Evolutionary conservation across 2,888 invertebrate genomes (phyloP).

Genomic region (Sinodicranocentrus sp.): DNA sequence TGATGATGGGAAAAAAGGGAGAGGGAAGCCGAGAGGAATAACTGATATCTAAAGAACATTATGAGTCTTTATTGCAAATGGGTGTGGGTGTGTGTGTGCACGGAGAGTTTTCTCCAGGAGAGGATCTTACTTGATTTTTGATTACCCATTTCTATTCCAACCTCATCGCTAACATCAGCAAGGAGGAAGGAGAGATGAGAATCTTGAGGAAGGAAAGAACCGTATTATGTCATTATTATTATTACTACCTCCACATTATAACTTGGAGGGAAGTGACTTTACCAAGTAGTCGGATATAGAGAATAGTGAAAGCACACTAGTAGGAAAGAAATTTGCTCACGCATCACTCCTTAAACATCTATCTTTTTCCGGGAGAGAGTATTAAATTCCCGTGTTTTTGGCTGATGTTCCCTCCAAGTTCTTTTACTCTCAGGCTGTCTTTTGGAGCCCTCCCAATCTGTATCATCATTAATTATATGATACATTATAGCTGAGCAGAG

Average conservation of each 20-base stretch:
- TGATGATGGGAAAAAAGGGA: constrained; percentile 44
- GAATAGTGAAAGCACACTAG: too few species aligned
- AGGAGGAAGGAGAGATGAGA: constrained; percentile 40
- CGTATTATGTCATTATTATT: constrained; percentile 65
- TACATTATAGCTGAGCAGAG: constrained; percentile 23
- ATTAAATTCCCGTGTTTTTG: constrained; percentile 43
- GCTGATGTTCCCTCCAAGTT: constrained; percentile 20
- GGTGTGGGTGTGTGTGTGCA: constrained; percentile 35
- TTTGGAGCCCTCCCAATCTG: constrained; percentile 56
- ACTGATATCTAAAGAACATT: constrained; percentile 49
- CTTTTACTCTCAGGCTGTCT: constrained; percentile 15
- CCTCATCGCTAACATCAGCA: constrained; percentile 45
- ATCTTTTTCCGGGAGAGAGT: constrained; percentile 27
- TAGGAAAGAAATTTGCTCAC: constrained; percentile 31
- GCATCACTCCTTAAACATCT: constrained; percentile 33
- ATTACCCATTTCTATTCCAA: constrained; percentile 63
- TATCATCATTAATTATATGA: constrained; percentile 63
- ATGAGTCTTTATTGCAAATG: constrained; percentile 31
- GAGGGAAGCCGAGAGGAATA: constrained; percentile 46
- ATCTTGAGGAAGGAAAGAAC: constrained; percentile 42
- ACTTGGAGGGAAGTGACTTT: not conserved
- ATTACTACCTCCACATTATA: constrained; percentile 19
- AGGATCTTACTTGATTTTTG: constrained; percentile 65
- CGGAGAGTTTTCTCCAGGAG: not conserved
- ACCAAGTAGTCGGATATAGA: too few species aligned